A percentile compares a stretch with the other conserved stretches of the same genome.
Evolutionary conservation across 2,888 invertebrate genomes (phyloP).

Genomic region (Andrena haemorrhoa): DNA sequence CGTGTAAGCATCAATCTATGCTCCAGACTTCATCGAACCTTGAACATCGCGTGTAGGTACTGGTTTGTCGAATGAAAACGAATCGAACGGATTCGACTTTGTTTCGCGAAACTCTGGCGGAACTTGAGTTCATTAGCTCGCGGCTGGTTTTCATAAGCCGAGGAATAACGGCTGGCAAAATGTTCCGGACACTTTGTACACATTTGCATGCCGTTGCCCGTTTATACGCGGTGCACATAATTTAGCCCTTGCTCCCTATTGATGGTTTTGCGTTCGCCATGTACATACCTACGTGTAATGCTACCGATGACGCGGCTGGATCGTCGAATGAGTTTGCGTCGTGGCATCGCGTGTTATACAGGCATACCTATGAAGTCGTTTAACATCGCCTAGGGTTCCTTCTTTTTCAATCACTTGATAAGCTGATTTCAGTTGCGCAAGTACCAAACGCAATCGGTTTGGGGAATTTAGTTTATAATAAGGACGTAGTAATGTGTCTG

Average conservation of each 20-base stretch:
- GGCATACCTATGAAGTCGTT: not conserved
- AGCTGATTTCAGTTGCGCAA: no score
- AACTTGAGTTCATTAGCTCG: conserved; percentile 44
- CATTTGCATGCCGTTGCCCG: conserved; percentile 78
- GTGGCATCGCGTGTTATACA: not conserved
- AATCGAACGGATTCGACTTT: conserved; percentile 6
- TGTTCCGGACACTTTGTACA: conserved; percentile 77
- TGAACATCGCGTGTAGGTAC: not conserved
- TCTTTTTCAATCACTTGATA: no score
- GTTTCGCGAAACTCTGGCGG: conserved; percentile 18
- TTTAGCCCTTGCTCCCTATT: conserved; percentile 63
- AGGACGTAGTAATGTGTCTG: no score
- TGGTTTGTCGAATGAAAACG: not conserved
- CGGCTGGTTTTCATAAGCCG: conserved; percentile 59
- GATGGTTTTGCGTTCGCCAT: conserved; percentile 53
- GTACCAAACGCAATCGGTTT: no score
- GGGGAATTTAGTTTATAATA: no score
- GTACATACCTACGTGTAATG: conserved; percentile 36
- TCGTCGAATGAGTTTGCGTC: conserved; percentile 8
- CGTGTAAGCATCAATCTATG: no score
- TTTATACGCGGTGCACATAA: conserved; percentile 70
- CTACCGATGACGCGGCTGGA: not conserved
- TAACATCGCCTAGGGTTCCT: no score
- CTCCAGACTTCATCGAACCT: not conserved
- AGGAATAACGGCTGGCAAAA: conserved; percentile 62